Evolutionary conservation across 2,888 invertebrate genomes (phyloP), one percentile per base, ranked within the genome.

Genomic region (Andricus curvator): DNA sequence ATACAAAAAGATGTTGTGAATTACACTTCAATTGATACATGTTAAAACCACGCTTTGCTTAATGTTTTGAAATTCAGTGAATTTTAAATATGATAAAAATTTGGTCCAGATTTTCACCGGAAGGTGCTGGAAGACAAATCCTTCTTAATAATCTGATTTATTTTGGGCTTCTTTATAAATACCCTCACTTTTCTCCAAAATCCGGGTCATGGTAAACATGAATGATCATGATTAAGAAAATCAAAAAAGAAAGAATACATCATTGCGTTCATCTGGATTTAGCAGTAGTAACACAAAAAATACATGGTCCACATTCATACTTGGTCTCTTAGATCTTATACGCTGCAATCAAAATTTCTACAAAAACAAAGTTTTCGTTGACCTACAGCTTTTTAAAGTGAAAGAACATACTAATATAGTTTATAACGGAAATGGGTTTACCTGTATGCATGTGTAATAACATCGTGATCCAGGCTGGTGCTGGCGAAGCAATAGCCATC

Each of bases 401-500:
- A 25, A 64, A 17, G 6, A 64, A 29, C 25, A 22, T 22, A 6
- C 89, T 89, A 80, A 93, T 44, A 68, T 17, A 4, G 17, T 51
- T n/a, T 25, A 25, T 48, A 11, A 8, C 17, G 22, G 11, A 29
- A 70, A 51, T 67, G 2, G 33, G 4, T 94, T 95, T 95, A 98
- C 98, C 97, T 96, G 94, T 96, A 97, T 80, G 96, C 95, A 91
- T 95, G 95, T 86, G 95, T 94, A 86, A 94, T 94, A 76, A 94
- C 95, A 80, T 93, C 92, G 89, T 95, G 95, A 78, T 95, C 94
- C 85, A 95, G 91, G 83, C 95, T 95, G 83, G 96, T 96, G 80
- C 97, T 96, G 4, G 97, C 97, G 89, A 96, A 98, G 92, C 98
- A 98, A 91, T 96, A 96, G 66, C 98, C 98, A 93, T 98, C 97